A percentile compares a stretch with the other conserved stretches of the same genome.
Evolutionary conservation across 2,797 vertebrate genomes (phyloP).

Genomic region (Alauda arvensis): DNA sequence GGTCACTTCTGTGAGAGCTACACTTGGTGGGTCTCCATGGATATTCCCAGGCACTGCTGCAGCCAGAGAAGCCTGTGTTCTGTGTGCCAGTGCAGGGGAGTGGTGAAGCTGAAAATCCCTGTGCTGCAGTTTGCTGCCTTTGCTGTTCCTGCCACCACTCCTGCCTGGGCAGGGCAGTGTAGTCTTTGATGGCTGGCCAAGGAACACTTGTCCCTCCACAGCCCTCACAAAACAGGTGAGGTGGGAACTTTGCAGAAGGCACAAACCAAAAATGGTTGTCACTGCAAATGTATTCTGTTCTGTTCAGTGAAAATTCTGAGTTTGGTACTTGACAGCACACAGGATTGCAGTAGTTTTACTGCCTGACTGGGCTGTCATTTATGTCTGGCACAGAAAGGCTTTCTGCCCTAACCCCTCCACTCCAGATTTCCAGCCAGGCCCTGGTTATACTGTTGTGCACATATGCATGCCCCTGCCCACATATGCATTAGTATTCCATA

Average conservation of each 20-base stretch:
- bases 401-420: not conserved
- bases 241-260: not conserved
- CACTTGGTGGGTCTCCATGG: fast-evolving
- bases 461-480: not conserved
- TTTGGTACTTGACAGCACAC: fast-evolving
- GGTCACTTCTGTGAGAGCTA: not conserved
- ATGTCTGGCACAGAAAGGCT: not conserved
- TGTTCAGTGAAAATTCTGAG: not conserved
- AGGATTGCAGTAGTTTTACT: not conserved
- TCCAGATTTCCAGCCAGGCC: not conserved
- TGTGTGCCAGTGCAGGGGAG: fast-evolving
- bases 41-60: not conserved
- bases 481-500: fast-evolving
- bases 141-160: fast-evolving
- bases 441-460: not conserved
- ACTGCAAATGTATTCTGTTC: not conserved
- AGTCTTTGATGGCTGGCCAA: fast-evolving
- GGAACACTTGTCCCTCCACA: not conserved
- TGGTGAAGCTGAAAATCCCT: fast-evolving
- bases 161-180: not conserved
- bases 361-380: not conserved
- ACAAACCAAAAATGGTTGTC: not conserved
- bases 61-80: not conserved
- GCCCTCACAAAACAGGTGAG: not conserved
- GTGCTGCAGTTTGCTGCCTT: not conserved